Conservation (phyloP, 2,113 vertebrate genomes). For the Corydoras maculifer region DNA sequence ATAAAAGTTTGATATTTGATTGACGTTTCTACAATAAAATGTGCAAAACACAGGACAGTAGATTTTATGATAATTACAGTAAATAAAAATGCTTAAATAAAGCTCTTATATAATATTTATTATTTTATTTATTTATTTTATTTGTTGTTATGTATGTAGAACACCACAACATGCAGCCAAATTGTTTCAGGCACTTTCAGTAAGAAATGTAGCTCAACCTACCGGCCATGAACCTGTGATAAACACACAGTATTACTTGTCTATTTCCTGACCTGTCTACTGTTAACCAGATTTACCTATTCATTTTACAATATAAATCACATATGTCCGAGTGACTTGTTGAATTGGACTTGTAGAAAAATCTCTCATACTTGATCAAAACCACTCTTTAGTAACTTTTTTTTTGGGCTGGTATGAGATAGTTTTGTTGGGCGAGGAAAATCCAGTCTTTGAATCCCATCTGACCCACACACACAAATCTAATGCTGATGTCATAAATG, state of each 20-base stretch:
- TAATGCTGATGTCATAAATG: slow-evolving; percentile 65
- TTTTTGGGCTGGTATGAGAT: slow-evolving; percentile 44
- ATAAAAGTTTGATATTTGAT: too few relatives aligned
- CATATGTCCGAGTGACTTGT: slow-evolving; percentile 40
- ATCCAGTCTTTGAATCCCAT: slow-evolving; percentile 42
- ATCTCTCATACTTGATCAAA: slow-evolving; percentile 52
- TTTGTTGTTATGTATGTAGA: too few relatives aligned
- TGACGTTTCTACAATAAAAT: too few relatives aligned
- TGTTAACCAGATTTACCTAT: slow-evolving; percentile 18
- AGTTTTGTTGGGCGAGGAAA: slow-evolving; percentile 52
- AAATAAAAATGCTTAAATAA: too few relatives aligned
- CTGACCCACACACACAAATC: slow-evolving; percentile 61
- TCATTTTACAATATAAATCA: slow-evolving; percentile 27
- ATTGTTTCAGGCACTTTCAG: slow-evolving; percentile 63
- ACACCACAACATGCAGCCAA: slow-evolving; percentile 52
- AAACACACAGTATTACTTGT: neutral
- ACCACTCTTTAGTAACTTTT: slow-evolving; percentile 51
- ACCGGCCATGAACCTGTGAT: neutral
- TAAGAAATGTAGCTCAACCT: slow-evolving; percentile 46
- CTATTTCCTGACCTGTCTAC: slow-evolving; percentile 7
- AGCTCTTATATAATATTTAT: too few relatives aligned
- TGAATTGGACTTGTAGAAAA: slow-evolving; percentile 52
- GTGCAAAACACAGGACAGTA: too few relatives aligned
- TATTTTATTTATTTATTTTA: too few relatives aligned
- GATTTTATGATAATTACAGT: too few relatives aligned